A percentile compares a stretch with the other conserved stretches of the same genome.
Conservation (phyloP, 2,113 vertebrate genomes). For the Elaphurus davidianus region DNA sequence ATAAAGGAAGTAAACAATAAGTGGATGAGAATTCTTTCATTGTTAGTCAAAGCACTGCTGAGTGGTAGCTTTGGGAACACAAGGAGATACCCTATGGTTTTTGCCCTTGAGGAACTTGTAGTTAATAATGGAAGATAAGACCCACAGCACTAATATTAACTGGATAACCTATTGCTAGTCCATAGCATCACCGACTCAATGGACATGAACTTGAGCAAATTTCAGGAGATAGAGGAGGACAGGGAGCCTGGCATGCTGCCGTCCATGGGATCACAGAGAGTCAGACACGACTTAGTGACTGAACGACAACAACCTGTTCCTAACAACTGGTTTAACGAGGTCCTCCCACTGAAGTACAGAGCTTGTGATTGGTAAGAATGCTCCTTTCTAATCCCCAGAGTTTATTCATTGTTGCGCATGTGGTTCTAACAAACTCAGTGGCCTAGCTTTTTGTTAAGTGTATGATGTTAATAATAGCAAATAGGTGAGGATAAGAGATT, state of each 20-base stretch:
- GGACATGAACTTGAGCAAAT: neutral
- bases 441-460: neutral
- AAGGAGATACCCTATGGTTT: neutral
- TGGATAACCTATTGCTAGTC: neutral
- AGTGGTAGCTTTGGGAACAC: neutral
- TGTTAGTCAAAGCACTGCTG: neutral
- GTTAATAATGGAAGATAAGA: neutral
- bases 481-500: neutral
- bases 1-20: neutral
- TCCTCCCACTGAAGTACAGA: neutral
- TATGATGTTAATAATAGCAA: neutral
- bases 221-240: neutral
- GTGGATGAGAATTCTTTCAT: neutral
- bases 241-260: neutral
- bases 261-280: neutral
- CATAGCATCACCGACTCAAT: fast-evolving
- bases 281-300: neutral
- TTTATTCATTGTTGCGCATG: neutral
- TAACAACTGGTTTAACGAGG: neutral
- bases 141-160: neutral
- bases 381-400: neutral
- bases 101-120: neutral
- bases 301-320: neutral
- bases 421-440: neutral
- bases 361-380: neutral